These are phyloP conservation scores for Drosophila stalkeri DNA, from an alignment of 2,888 invertebrate species.

Conservation along the genomic window DNA sequence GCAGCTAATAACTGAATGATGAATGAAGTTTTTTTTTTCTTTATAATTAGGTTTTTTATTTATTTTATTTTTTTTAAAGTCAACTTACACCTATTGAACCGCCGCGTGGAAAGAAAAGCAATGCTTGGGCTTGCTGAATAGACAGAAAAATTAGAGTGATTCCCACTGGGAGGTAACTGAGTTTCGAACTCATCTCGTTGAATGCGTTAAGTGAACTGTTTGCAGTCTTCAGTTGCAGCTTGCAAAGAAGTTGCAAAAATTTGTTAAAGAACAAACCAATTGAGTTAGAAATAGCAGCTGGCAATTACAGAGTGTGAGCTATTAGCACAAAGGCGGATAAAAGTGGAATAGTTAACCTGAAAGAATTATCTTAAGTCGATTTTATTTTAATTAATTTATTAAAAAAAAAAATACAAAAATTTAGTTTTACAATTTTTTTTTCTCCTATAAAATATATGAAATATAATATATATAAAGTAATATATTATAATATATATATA, in stretches of 20 bases:
- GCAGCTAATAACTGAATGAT: slow-evolving; percentile 88
- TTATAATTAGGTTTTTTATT: neutral
- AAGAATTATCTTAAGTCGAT: too few species aligned
- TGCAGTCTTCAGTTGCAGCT: slow-evolving; percentile 16
- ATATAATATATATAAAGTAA: too few species aligned
- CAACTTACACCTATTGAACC: slow-evolving; percentile 73
- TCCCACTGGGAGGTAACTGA: slow-evolving; percentile 9
- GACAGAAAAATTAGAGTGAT: slow-evolving; percentile 24
- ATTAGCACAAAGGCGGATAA: neutral
- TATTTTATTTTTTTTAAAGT: neutral
- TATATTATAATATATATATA: too few species aligned
- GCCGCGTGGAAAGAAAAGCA: slow-evolving; percentile 76
- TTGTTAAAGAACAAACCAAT: slow-evolving; percentile 1
- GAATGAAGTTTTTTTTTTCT: slow-evolving; percentile 55
- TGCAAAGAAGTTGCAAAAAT: slow-evolving; percentile 9
- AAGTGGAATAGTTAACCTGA: too few species aligned
- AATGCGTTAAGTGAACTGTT: slow-evolving; percentile 54
- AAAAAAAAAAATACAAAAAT: too few species aligned
- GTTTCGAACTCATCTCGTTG: slow-evolving; percentile 54
- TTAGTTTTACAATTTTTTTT: too few species aligned
- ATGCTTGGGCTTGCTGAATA: slow-evolving; percentile 8
- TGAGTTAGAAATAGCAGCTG: neutral
- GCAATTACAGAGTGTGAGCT: slow-evolving; percentile 11
- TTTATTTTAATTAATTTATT: too few species aligned
- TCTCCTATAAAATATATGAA: too few species aligned